Conservation (phyloP, 37 sponge, comb jelly and placozoan genomes). For the Amphimedon queenslandica region DNA sequence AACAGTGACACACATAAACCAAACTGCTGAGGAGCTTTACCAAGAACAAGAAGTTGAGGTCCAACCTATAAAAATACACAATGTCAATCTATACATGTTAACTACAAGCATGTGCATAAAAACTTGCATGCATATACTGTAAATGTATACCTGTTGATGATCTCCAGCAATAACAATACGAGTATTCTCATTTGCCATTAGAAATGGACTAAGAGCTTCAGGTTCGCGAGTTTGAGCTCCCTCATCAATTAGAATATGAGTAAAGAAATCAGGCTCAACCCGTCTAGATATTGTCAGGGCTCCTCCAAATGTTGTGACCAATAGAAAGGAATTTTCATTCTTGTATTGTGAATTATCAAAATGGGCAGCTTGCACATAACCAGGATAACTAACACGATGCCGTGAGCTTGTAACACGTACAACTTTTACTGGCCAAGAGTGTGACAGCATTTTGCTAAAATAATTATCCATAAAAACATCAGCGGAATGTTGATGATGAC, state of each 20-base stretch:
- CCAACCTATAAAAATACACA: constrained; percentile 19
- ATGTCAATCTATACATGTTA: background rate
- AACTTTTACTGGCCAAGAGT: background rate
- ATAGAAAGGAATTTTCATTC: background rate
- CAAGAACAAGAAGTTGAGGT: constrained; percentile 19
- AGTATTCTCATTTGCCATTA: constrained; percentile 11
- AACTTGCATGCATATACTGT: background rate
- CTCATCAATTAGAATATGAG: constrained; percentile 58
- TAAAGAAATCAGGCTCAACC: background rate
- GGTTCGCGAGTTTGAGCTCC: constrained; percentile 52
- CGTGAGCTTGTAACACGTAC: background rate
- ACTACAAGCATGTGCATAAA: background rate
- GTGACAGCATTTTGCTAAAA: background rate
- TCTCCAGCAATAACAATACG: constrained; percentile 44
- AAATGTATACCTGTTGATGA: constrained; percentile 24
- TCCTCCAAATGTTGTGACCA: constrained; percentile 50
- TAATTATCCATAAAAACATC: constrained; percentile 36
- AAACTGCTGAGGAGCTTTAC: background rate
- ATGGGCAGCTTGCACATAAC: background rate
- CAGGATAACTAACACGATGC: background rate
- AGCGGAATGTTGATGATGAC: constrained; percentile 39
- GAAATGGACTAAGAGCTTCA: constrained; percentile 28
- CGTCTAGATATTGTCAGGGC: background rate
- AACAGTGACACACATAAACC: constrained; percentile 11
- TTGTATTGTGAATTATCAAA: background rate